These are phyloP conservation scores for Calosoma granatense DNA, from an alignment of 1,140 invertebrate species.

Conservation along the genomic window DNA sequence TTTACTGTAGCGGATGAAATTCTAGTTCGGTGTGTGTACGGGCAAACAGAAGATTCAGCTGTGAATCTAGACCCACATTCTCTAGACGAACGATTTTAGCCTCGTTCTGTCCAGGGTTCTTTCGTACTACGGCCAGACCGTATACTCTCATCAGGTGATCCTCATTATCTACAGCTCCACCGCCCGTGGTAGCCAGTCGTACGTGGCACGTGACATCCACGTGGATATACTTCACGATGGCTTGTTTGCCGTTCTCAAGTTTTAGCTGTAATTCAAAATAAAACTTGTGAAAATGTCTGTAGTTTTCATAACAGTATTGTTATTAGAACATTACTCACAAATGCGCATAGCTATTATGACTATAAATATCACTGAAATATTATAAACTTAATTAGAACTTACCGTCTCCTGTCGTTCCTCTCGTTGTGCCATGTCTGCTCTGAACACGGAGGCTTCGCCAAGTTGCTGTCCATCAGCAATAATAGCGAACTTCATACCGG, in stretches of 20 bases:
- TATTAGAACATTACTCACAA: too few relatives aligned
- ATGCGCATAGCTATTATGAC: too few relatives aligned
- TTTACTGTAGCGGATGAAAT: constrained; percentile 43
- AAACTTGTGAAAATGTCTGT: constrained; percentile 10
- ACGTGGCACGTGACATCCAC: constrained; percentile 56
- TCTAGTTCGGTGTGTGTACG: constrained; percentile 50
- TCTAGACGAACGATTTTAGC: constrained; percentile 47
- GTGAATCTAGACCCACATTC: constrained; percentile 54
- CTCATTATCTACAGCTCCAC: constrained; percentile 42
- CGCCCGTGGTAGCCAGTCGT: constrained; percentile 43
- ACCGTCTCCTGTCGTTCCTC: constrained; percentile 50
- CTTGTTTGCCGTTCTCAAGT: constrained; percentile 35
- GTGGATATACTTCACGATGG: constrained; percentile 50
- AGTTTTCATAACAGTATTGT: too few relatives aligned
- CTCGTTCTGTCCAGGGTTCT: constrained; percentile 37
- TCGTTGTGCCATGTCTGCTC: constrained; percentile 49
- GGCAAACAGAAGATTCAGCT: constrained; percentile 51
- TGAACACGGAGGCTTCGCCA: constrained; percentile 51
- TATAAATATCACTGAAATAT: background rate
- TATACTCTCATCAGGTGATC: constrained; percentile 51
- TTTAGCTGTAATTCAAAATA: constrained; percentile 30
- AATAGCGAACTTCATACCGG: constrained; percentile 53
- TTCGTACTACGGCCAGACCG: constrained; percentile 52
- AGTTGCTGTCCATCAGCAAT: constrained; percentile 44
- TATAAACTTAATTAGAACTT: constrained; percentile 13